These are phyloP conservation scores for Cercocebus atys DNA, from an alignment of 2,113 vertebrate species.

Conservation along the genomic window DNA sequence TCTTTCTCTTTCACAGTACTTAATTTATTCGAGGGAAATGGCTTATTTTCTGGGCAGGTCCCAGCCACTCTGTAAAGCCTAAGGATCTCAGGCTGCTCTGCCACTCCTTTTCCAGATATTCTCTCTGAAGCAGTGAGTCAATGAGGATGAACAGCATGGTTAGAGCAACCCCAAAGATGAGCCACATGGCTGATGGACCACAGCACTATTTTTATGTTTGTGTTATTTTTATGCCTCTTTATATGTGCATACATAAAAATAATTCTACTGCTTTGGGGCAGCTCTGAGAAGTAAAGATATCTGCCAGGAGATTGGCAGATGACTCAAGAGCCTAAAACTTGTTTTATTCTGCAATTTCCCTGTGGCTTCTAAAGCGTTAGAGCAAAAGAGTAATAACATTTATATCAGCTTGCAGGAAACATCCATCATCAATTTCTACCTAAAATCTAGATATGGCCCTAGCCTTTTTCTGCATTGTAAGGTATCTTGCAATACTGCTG, in stretches of 20 bases:
- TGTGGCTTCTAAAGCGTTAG: background rate
- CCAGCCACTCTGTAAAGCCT: background rate
- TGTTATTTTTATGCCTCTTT: conserved; percentile 32
- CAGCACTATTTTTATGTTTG: conserved; percentile 11
- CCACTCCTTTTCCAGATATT: background rate
- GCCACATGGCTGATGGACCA: background rate
- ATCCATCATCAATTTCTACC: background rate
- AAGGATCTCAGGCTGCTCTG: background rate
- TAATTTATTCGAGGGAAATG: background rate
- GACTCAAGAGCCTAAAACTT: conserved; percentile 14
- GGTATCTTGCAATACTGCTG: background rate
- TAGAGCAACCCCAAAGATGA: background rate
- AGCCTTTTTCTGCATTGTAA: background rate
- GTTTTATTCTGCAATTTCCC: background rate
- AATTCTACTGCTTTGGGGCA: background rate
- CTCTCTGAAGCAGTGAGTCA: background rate
- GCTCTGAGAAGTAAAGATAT: background rate
- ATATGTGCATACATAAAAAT: background rate
- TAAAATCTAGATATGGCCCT: background rate
- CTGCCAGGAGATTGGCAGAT: background rate
- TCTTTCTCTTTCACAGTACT: background rate
- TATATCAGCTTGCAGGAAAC: background rate
- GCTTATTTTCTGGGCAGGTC: background rate
- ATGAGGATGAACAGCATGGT: background rate
- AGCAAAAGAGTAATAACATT: conserved; percentile 14